These are phyloP conservation scores for Microctonus hyperodae DNA, from an alignment of 2,888 invertebrate species.

Conservation along the genomic window DNA sequence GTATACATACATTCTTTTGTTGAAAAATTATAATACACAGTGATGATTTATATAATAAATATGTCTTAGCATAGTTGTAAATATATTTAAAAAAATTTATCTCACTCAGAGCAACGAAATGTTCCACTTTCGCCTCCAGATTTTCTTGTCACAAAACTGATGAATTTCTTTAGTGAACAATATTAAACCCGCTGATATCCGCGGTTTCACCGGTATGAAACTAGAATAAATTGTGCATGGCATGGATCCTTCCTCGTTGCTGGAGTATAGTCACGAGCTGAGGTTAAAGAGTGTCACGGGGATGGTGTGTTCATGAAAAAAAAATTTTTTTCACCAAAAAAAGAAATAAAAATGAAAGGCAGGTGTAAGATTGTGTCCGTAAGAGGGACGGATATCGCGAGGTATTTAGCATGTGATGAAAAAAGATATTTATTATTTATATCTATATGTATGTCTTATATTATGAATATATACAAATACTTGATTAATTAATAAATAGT, in stretches of 20 bases:
- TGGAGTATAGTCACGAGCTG: constrained; percentile 1
- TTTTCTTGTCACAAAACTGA: constrained; percentile 10
- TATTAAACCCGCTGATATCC: neutral
- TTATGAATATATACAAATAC: too few species aligned
- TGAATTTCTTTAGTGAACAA: neutral
- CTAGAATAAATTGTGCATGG: constrained; percentile 4
- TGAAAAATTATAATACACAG: neutral
- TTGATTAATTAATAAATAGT: neutral
- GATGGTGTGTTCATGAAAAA: neutral
- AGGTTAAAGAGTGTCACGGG: constrained; percentile 19
- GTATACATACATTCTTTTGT: neutral
- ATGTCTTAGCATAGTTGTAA: neutral
- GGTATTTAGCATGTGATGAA: neutral
- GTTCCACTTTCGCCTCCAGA: neutral
- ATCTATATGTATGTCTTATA: neutral
- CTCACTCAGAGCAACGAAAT: neutral
- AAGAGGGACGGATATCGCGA: constrained; percentile 8
- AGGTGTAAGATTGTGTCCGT: constrained; percentile 19
- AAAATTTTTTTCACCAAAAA: neutral
- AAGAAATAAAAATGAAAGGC: constrained; percentile 8
- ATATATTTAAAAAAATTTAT: neutral
- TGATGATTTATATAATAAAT: neutral
- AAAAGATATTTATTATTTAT: constrained; percentile 5
- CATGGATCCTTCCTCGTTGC: neutral
- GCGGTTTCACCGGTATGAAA: neutral